A percentile compares a stretch with the other conserved stretches of the same genome.
phyloP scores from a whole-genome alignment of 2,888 invertebrate species.

The Autographa gamma region DNA sequence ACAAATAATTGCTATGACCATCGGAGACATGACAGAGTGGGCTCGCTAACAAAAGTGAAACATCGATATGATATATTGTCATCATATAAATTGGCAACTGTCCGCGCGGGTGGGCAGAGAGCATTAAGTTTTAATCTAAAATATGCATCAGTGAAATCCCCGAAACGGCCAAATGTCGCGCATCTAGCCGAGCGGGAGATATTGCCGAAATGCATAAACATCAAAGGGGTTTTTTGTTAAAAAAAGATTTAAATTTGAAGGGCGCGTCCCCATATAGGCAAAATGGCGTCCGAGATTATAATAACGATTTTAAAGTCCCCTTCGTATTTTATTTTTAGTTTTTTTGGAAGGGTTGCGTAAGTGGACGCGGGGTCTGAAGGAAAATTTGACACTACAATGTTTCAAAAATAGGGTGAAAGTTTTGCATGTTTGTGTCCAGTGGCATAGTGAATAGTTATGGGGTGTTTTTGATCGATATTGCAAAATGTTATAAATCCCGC shows the following conservation, averaged over 20 bases:
- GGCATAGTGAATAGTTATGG: conserved; percentile 47
- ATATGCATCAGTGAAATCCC: conserved; percentile 85
- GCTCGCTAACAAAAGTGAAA: conserved; percentile 65
- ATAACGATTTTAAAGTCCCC: conserved; percentile 89
- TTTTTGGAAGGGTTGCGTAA: conserved; percentile 83
- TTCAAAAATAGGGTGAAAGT: conserved; percentile 79
- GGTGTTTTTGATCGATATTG: conserved; percentile 47
- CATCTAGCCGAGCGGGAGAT: conserved; percentile 81
- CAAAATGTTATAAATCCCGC: conserved; percentile 24
- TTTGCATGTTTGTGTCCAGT: conserved; percentile 69
- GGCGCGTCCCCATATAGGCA: conserved; percentile 85
- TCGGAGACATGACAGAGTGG: conserved; percentile 65
- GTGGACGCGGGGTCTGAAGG: conserved; percentile 83
- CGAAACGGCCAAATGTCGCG: conserved; percentile 85
- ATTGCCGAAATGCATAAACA: conserved; percentile 87
- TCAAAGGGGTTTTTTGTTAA: conserved; percentile 87
- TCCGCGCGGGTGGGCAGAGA: conserved; percentile 64
- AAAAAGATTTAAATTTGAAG: conserved; percentile 87
- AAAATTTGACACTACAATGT: conserved; percentile 84
- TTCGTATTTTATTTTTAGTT: conserved; percentile 79
- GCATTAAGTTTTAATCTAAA: conserved; percentile 85
- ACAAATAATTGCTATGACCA: conserved; percentile 63
- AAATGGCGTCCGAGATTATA: conserved; percentile 89
- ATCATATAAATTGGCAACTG: conserved; percentile 68
- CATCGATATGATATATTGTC: conserved; percentile 70